These are phyloP conservation scores for Andricus grossulariae DNA, from an alignment of 1,140 invertebrate genomes.

Conservation along the genomic window DNA sequence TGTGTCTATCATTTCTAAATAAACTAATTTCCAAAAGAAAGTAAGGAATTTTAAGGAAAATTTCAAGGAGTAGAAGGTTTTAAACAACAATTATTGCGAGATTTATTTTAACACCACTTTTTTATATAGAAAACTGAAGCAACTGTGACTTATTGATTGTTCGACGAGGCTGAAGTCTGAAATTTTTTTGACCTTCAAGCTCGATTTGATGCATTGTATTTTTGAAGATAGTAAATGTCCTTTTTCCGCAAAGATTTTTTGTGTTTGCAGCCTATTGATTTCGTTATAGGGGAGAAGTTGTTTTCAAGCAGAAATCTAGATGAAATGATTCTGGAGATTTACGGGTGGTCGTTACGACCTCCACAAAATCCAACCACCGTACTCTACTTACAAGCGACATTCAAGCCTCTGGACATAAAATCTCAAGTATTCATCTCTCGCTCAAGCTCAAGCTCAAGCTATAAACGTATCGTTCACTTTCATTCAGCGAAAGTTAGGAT, in stretches of 20 bases:
- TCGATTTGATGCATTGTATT: conserved; percentile 17
- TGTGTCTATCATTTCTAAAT: no score
- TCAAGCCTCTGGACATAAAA: conserved; percentile 12
- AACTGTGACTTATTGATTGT: neutral
- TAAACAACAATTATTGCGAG: no score
- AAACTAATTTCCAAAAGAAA: no score
- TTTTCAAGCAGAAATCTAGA: conserved; percentile 21
- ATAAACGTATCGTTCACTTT: conserved; percentile 21
- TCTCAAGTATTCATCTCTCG: conserved; percentile 3
- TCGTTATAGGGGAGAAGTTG: conserved; percentile 19
- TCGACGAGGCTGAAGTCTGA: conserved; percentile 5
- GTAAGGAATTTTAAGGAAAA: no score
- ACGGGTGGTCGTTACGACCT: conserved; percentile 19
- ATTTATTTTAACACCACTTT: no score
- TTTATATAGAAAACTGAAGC: neutral
- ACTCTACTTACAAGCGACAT: conserved; percentile 8
- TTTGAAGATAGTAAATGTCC: neutral
- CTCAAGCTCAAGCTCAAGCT: neutral
- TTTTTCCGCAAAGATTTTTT: neutral
- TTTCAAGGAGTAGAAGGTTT: no score
- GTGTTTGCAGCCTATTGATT: conserved; percentile 14
- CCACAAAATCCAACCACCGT: conserved; percentile 18
- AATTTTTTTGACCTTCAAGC: neutral
- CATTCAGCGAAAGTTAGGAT: conserved; percentile 3
- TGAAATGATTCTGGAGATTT: conserved; percentile 25